Evolutionary conservation across 2,113 vertebrate genomes (phyloP).

Genomic region (Xenopus borealis): DNA sequence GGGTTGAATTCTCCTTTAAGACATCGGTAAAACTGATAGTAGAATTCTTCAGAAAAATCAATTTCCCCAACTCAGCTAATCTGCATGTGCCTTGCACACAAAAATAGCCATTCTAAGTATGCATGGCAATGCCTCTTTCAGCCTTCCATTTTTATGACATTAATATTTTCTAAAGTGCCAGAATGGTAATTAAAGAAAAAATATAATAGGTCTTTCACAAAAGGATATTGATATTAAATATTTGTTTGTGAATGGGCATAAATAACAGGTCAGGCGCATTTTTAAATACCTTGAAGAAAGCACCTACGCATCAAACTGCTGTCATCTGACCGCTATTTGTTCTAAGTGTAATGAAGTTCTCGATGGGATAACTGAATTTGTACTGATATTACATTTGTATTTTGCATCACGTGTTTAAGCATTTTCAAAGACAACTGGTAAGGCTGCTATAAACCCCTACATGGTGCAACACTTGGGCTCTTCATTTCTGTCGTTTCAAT

Average conservation of each 20-base stretch:
- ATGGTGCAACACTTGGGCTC: background rate
- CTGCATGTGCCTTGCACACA: no score
- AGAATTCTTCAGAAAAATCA: no score
- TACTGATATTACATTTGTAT: slow-evolving; percentile 1
- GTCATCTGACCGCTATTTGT: slow-evolving; percentile 42
- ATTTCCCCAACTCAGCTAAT: no score
- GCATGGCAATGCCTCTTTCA: no score
- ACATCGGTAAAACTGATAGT: no score
- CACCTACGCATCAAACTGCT: slow-evolving; percentile 33
- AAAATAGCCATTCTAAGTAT: no score
- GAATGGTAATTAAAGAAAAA: background rate
- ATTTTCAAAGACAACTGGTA: slow-evolving; percentile 6
- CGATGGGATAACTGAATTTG: slow-evolving; percentile 22
- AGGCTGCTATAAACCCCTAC: slow-evolving; percentile 1
- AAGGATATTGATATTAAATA: slow-evolving; percentile 16
- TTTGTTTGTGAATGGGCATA: slow-evolving; percentile 17
- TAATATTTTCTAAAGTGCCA: background rate
- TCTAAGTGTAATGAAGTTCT: slow-evolving; percentile 36
- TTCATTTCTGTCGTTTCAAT: background rate
- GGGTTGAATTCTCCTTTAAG: no score
- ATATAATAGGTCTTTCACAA: background rate
- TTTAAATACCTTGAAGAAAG: slow-evolving; percentile 12
- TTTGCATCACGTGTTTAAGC: background rate
- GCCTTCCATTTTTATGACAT: background rate
- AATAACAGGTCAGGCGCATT: slow-evolving; percentile 16